Percentiles rank a stretch among this genome's conserved stretches.
Conservation (phyloP, 2,113 vertebrate genomes). For the Halichoerus grypus region DNA sequence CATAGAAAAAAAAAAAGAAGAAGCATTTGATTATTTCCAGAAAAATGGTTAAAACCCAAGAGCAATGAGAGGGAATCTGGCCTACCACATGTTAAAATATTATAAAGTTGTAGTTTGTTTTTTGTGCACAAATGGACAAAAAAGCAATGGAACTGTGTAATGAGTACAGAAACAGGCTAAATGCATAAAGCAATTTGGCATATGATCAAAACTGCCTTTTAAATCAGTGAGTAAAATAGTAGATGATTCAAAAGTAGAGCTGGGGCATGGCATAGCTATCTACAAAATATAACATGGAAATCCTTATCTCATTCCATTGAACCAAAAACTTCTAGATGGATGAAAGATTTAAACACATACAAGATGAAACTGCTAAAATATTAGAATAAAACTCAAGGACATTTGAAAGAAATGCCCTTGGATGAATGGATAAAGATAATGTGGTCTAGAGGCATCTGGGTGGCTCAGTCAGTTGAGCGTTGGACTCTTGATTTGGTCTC, state of each 20-base stretch:
- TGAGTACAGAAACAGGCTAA: not conserved
- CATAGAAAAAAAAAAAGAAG: not conserved
- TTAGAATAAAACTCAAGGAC: not conserved
- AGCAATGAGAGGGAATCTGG: not conserved
- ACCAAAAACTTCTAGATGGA: not conserved
- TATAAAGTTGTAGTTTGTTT: not conserved
- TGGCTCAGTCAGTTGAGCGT: not conserved
- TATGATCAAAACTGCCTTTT: not conserved
- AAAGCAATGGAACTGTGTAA: not conserved
- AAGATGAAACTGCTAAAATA: not conserved
- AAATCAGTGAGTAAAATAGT: not conserved
- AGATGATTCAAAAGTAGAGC: not conserved
- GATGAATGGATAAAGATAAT: not conserved
- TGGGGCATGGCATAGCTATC: not conserved
- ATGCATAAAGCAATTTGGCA: not conserved
- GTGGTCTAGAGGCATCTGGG: not conserved
- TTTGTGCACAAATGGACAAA: not conserved
- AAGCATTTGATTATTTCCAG: constrained; percentile 31
- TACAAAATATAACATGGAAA: not conserved
- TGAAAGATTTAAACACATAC: not conserved
- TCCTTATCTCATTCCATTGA: not conserved
- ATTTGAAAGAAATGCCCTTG: not conserved
- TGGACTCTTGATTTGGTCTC: not conserved
- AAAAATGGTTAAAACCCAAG: not conserved
- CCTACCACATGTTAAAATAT: not conserved